Evolutionary conservation across 2,888 invertebrate genomes (phyloP).

Genomic region (Agelastica alni): DNA sequence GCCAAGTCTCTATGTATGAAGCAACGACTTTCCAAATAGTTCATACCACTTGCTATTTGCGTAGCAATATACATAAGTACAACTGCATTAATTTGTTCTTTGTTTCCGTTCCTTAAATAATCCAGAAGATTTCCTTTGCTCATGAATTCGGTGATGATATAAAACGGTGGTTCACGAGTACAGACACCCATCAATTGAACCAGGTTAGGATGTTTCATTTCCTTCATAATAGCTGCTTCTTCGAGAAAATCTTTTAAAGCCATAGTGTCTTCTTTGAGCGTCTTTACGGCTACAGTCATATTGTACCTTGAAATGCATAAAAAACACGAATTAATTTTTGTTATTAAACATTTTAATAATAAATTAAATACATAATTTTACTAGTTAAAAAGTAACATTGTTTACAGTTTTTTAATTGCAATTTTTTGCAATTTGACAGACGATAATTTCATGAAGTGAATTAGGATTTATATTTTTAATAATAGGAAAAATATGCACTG

Average conservation of each 20-base stretch:
- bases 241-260: conserved; percentile 98
- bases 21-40: conserved; percentile 92
- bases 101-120: conserved; percentile 86
- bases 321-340: background rate
- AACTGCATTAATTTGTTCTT: conserved; percentile 89
- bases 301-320: conserved; percentile 65
- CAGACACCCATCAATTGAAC: conserved; percentile 98
- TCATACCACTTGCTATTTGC: conserved; percentile 99
- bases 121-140: conserved; percentile 96
- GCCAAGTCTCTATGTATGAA: conserved; percentile 98
- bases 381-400: too few species aligned
- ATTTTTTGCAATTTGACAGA: too few species aligned
- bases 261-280: conserved; percentile 99
- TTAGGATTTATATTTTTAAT: too few species aligned
- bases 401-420: too few species aligned
- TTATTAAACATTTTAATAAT: too few species aligned
- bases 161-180: conserved; percentile 98
- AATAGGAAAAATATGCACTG: too few species aligned
- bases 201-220: conserved; percentile 98
- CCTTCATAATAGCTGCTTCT: conserved; percentile 99
- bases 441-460: too few species aligned
- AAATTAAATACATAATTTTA: too few species aligned
- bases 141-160: conserved; percentile 99
- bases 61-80: conserved; percentile 99
- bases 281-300: conserved; percentile 98